These are phyloP conservation scores for Oopsacas minuta DNA, from an alignment of 37 sponge, comb jelly and placozoan genomes.

Conservation along the genomic window DNA sequence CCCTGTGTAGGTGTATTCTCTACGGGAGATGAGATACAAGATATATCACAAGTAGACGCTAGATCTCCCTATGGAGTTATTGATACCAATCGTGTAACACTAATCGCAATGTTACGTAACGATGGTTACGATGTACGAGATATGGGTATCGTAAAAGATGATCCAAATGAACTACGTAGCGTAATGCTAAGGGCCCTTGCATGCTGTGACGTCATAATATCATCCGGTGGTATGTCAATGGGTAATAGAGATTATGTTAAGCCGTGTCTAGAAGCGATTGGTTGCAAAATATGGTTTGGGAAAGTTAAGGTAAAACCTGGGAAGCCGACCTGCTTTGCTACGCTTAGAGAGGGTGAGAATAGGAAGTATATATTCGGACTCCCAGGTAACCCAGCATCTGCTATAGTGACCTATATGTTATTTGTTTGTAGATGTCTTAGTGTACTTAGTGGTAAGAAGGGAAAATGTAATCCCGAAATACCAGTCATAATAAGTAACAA, in stretches of 20 bases:
- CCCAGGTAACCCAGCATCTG: slow-evolving; percentile 96
- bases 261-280: slow-evolving; percentile 58
- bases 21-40: slow-evolving; percentile 83
- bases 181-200: slow-evolving; percentile 32
- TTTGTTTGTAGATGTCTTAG: slow-evolving; percentile 80
- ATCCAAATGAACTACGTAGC: slow-evolving; percentile 25
- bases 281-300: slow-evolving; percentile 79
- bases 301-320: slow-evolving; percentile 93
- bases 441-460: slow-evolving; percentile 49
- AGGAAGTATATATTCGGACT: slow-evolving; percentile 75
- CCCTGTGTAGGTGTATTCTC: slow-evolving; percentile 73
- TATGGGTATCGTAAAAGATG: slow-evolving; percentile 64
- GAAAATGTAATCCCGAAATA: slow-evolving; percentile 21
- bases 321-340: slow-evolving; percentile 96
- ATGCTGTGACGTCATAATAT: slow-evolving; percentile 59
- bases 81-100: slow-evolving; percentile 39
- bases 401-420: slow-evolving; percentile 74
- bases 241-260: slow-evolving; percentile 94
- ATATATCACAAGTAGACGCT: neutral
- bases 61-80: neutral
- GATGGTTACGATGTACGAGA: slow-evolving; percentile 37
- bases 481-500: slow-evolving; percentile 23
- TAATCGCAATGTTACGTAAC: slow-evolving; percentile 38
- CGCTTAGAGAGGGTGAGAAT: slow-evolving; percentile 32
- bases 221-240: slow-evolving; percentile 98